Evolutionary conservation across 2,888 invertebrate genomes (phyloP).

Genomic region (Anaspis maculata): DNA sequence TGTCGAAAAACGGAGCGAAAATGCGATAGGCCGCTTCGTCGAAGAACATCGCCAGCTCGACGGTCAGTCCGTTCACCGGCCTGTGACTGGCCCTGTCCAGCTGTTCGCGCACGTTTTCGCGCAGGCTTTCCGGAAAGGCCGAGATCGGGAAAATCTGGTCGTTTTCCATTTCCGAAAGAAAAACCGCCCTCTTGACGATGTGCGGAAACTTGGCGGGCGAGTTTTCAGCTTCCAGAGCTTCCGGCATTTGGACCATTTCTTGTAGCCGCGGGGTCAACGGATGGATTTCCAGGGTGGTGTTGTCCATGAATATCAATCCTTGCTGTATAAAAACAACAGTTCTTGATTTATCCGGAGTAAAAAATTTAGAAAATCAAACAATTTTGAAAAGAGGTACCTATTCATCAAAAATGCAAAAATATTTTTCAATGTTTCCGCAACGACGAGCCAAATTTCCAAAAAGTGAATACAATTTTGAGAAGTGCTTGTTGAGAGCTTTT

Average conservation of each 20-base stretch:
- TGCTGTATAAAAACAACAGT: constrained; percentile 52
- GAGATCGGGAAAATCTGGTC: constrained; percentile 34
- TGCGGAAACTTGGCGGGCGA: no score
- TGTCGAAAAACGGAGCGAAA: constrained; percentile 59
- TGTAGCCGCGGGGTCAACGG: constrained; percentile 48
- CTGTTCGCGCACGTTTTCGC: no score
- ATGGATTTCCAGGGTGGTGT: constrained; percentile 61
- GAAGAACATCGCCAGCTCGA: constrained; percentile 67
- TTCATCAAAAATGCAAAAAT: no score
- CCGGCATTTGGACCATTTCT: constrained; percentile 37
- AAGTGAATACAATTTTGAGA: no score
- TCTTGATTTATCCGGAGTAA: no score
- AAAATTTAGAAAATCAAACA: no score
- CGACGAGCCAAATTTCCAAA: no score
- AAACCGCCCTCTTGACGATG: constrained; percentile 49
- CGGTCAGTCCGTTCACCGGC: constrained; percentile 43
- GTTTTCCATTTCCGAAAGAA: constrained; percentile 33
- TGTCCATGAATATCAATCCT: constrained; percentile 59
- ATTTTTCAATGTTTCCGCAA: no score
- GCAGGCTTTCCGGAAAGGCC: constrained; percentile 4
- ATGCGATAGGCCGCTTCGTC: constrained; percentile 65
- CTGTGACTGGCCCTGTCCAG: constrained; percentile 16
- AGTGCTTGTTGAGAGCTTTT: no score
- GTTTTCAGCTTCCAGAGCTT: constrained; percentile 31
- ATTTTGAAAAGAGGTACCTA: no score